Conservation (phyloP, 2,888 invertebrate genomes). For the Clusia tigrina region DNA sequence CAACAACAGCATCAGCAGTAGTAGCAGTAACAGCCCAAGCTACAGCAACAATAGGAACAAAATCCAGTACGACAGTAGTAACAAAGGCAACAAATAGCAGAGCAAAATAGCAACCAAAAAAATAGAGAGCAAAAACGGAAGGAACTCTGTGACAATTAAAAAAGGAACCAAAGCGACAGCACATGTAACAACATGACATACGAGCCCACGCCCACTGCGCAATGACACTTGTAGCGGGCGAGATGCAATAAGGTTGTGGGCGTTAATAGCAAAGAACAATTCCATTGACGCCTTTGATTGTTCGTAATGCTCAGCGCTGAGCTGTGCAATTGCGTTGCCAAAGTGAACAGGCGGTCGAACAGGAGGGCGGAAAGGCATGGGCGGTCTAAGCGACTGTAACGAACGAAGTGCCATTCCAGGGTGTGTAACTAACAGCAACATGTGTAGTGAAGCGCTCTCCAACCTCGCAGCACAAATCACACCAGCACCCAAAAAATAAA, state of each 20-base stretch:
- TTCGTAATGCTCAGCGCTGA: too few species aligned
- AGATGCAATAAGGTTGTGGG: background rate
- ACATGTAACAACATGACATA: background rate
- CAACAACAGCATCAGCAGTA: too few species aligned
- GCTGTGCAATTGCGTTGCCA: background rate
- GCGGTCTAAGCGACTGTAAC: too few species aligned
- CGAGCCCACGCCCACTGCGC: too few species aligned
- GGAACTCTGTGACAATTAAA: background rate
- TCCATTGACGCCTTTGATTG: background rate
- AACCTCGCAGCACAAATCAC: background rate
- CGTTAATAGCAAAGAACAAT: too few species aligned
- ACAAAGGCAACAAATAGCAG: too few species aligned
- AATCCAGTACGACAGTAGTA: too few species aligned
- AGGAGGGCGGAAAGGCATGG: background rate
- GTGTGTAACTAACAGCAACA: conserved; percentile 13
- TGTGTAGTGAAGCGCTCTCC: conserved; percentile 30
- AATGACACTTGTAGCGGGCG: too few species aligned
- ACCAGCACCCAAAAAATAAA: background rate
- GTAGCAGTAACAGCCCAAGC: background rate
- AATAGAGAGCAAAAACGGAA: too few species aligned
- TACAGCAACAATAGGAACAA: too few species aligned
- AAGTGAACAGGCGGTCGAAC: background rate
- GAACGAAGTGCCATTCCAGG: background rate
- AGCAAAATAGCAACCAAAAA: too few species aligned
- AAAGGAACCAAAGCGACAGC: conserved; percentile 2